phyloP scores from a whole-genome alignment of 2,888 invertebrate species.

The Sphaeridia pumilis region DNA sequence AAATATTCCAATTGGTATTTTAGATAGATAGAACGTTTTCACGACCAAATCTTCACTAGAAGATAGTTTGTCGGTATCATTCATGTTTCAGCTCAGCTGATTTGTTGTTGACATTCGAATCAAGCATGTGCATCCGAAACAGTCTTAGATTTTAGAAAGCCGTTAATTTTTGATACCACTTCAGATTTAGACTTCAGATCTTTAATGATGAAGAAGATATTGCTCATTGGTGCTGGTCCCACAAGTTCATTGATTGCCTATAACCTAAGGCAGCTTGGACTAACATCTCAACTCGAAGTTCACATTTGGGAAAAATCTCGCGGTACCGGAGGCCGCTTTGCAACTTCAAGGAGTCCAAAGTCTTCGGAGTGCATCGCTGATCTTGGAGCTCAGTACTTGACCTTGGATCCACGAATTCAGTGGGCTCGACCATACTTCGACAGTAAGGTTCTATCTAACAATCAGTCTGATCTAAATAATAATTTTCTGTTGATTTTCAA shows the following conservation, averaged over 20 bases:
- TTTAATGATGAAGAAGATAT: slow-evolving; percentile 21
- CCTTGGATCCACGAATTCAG: slow-evolving; percentile 10
- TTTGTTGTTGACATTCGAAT: not conserved
- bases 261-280: slow-evolving; percentile 13
- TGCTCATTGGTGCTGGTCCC: slow-evolving; percentile 32
- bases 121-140: not conserved
- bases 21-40: no score
- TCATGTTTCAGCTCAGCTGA: no score
- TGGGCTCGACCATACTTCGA: slow-evolving; percentile 28
- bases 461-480: not conserved
- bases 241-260: slow-evolving; percentile 29
- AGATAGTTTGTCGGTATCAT: no score
- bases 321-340: slow-evolving; percentile 28
- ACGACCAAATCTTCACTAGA: no score
- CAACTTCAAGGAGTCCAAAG: slow-evolving; percentile 21
- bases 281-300: slow-evolving; percentile 17
- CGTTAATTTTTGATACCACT: not conserved
- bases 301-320: slow-evolving; percentile 29
- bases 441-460: slow-evolving; percentile 17
- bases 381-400: slow-evolving; percentile 34
- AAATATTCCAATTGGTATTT: no score
- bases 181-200: not conserved
- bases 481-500: slow-evolving; percentile 1
- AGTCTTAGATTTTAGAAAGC: not conserved
- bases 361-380: slow-evolving; percentile 23